A percentile compares a stretch with the other conserved stretches of the same genome.
phyloP scores from a whole-genome alignment of 2,888 invertebrate species.

The Pyrrhosoma nymphula region DNA sequence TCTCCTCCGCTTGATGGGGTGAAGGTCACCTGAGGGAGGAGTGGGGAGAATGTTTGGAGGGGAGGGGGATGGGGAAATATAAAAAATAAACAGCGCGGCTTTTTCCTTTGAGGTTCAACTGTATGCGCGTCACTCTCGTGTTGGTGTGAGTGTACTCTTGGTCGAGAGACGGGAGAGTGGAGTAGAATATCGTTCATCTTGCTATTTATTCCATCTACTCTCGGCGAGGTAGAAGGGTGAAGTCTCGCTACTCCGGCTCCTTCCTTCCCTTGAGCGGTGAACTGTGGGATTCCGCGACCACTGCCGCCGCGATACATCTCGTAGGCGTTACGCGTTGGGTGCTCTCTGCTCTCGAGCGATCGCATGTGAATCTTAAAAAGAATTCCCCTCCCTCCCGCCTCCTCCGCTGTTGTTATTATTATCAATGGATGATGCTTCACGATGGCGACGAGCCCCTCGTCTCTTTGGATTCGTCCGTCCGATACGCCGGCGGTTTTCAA shows the following conservation, averaged over 20 bases:
- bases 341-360: not conserved
- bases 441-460: not conserved
- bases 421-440: conserved; percentile 20
- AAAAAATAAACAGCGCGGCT: not conserved
- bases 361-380: conserved; percentile 5
- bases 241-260: not conserved
- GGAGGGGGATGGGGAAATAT: not conserved
- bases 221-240: not conserved
- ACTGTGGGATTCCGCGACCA: not conserved
- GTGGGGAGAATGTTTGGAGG: not conserved
- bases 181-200: not conserved
- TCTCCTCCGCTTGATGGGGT: conserved; percentile 38
- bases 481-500: not conserved
- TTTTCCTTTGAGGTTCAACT: conserved; percentile 46
- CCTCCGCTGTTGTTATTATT: not conserved
- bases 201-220: not conserved
- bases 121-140: not conserved
- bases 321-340: conserved; percentile 31
- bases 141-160: not conserved
- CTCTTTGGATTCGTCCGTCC: not conserved
- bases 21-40: not conserved
- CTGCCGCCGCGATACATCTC: not conserved
- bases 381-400: not conserved
- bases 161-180: not conserved
- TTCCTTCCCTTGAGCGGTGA: not conserved